Conservation (phyloP, 2,113 vertebrate genomes). For the Peucedramus taeniatus region DNA sequence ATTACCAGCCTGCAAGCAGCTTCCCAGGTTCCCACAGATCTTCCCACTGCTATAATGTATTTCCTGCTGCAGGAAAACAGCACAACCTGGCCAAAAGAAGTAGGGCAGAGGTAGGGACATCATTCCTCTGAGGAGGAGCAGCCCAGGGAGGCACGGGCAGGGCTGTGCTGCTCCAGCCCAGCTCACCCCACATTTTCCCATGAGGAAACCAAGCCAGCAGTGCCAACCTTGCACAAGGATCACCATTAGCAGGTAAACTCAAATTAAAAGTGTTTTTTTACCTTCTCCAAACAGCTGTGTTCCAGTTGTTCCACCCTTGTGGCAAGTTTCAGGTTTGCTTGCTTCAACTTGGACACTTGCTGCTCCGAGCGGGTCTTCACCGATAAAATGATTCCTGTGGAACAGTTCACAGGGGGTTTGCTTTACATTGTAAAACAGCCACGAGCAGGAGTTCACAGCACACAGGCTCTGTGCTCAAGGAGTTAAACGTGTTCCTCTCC, state of each 20-base stretch:
- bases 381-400: slow-evolving; percentile 86
- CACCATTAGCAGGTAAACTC: background rate
- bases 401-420: background rate
- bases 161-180: background rate
- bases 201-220: background rate
- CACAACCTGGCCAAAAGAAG: background rate
- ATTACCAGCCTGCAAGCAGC: background rate
- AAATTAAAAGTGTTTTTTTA: slow-evolving; percentile 30
- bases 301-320: slow-evolving; percentile 83
- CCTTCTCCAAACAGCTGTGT: slow-evolving; percentile 79
- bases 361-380: slow-evolving; percentile 88
- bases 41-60: background rate
- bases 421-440: background rate
- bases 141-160: background rate
- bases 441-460: background rate
- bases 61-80: background rate
- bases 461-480: background rate
- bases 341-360: slow-evolving; percentile 82
- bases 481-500: background rate
- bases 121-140: background rate
- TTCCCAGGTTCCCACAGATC: background rate
- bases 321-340: slow-evolving; percentile 82
- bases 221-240: background rate
- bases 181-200: background rate
- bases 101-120: background rate